These are phyloP conservation scores for Periparus ater DNA, from an alignment of 2,797 vertebrate species.

Conservation along the genomic window DNA sequence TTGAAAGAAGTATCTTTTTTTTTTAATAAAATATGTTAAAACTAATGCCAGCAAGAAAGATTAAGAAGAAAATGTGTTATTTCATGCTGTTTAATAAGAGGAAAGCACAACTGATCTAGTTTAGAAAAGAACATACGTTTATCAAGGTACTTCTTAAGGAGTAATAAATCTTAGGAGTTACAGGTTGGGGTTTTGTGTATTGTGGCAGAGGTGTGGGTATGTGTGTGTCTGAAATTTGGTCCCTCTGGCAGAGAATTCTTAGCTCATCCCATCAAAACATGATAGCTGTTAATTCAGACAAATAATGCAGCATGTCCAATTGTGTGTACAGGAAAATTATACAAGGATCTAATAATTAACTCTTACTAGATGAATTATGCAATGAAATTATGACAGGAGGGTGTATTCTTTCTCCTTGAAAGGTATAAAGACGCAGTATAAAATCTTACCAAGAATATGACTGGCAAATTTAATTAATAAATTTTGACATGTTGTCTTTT, in stretches of 20 bases:
- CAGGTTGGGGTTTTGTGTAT: not conserved
- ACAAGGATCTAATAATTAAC: not conserved
- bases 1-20: not conserved
- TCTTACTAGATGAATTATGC: not conserved
- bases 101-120: not conserved
- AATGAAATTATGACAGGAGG: not conserved
- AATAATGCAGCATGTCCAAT: not conserved
- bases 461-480: not conserved
- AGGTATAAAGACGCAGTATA: not conserved
- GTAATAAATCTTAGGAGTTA: not conserved
- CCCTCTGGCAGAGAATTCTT: not conserved
- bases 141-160: not conserved
- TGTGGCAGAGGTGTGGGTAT: not conserved
- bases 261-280: not conserved
- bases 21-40: not conserved
- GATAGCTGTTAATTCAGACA: not conserved
- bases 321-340: not conserved
- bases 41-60: not conserved
- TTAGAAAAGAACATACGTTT: not conserved
- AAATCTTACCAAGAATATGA: not conserved
- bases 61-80: not conserved
- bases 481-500: not conserved
- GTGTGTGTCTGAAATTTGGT: not conserved
- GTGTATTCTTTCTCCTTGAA: not conserved
- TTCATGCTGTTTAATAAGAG: not conserved